Conservation (phyloP, 2,113 vertebrate species). For the Abramis brama region DNA sequence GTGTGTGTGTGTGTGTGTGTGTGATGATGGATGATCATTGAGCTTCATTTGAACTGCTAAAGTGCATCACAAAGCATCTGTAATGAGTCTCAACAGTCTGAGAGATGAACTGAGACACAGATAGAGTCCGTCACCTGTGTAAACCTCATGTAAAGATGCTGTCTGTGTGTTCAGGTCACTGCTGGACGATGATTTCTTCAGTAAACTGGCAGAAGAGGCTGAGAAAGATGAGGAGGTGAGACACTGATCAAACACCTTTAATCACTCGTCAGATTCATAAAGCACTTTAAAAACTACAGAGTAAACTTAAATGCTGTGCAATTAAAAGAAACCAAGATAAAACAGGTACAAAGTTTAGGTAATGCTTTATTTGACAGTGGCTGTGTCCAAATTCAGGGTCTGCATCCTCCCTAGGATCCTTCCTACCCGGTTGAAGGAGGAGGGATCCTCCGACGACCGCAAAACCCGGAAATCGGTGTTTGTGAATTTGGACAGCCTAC, state of each 20-base stretch:
- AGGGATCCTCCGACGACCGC: too few relatives aligned
- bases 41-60: background rate
- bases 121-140: background rate
- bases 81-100: background rate
- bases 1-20: background rate
- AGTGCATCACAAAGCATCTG: background rate
- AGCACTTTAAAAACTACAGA: background rate
- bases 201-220: conserved; percentile 69
- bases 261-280: background rate
- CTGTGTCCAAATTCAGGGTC: too few relatives aligned
- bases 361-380: too few relatives aligned
- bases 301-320: background rate
- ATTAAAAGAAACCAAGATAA: background rate
- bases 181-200: conserved; percentile 75
- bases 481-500: too few relatives aligned
- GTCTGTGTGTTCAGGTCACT: conserved; percentile 67
- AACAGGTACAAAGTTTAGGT: background rate
- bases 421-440: too few relatives aligned
- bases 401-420: too few relatives aligned
- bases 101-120: background rate
- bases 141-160: background rate
- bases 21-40: background rate
- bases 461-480: too few relatives aligned
- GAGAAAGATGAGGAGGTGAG: conserved; percentile 68
- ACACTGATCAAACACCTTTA: background rate